Conservation (phyloP, 37 sponge, comb jelly and placozoan genomes). For the Mnemiopsis leidyi region DNA sequence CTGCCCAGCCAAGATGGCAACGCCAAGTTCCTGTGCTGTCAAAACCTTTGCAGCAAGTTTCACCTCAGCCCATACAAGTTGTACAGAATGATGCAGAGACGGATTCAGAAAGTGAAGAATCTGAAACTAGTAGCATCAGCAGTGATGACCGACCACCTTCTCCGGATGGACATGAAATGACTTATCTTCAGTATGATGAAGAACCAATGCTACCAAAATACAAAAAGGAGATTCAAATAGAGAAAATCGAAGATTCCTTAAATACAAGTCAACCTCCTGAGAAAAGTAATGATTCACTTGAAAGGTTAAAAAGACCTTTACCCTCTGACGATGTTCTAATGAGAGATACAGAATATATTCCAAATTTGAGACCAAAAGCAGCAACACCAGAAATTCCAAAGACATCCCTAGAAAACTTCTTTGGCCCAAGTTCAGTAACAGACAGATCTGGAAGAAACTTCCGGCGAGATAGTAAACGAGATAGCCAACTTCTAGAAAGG, state of each 20-base stretch:
- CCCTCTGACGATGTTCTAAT: background rate
- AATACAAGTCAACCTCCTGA: background rate
- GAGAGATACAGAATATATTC: background rate
- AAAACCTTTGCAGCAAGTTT: background rate
- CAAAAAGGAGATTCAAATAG: background rate
- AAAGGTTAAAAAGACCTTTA: background rate
- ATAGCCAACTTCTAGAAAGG: background rate
- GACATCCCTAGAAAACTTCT: constrained; percentile 50
- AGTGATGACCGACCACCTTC: constrained; percentile 62
- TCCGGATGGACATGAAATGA: constrained; percentile 62
- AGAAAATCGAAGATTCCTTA: background rate
- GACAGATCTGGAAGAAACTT: background rate
- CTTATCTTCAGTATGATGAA: constrained; percentile 54
- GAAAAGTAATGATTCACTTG: background rate
- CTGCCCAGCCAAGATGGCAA: background rate
- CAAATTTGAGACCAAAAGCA: background rate
- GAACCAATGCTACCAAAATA: constrained; percentile 49
- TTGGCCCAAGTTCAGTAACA: background rate
- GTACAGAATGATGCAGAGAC: background rate
- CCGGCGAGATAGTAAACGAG: background rate
- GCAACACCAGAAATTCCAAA: constrained; percentile 23
- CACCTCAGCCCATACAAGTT: background rate
- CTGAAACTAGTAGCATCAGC: constrained; percentile 16
- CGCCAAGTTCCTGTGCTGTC: background rate
- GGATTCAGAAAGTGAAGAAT: constrained; percentile 23